Evolutionary conservation across 2,113 vertebrate genomes (phyloP).

Genomic region (Notiomystis cincta): DNA sequence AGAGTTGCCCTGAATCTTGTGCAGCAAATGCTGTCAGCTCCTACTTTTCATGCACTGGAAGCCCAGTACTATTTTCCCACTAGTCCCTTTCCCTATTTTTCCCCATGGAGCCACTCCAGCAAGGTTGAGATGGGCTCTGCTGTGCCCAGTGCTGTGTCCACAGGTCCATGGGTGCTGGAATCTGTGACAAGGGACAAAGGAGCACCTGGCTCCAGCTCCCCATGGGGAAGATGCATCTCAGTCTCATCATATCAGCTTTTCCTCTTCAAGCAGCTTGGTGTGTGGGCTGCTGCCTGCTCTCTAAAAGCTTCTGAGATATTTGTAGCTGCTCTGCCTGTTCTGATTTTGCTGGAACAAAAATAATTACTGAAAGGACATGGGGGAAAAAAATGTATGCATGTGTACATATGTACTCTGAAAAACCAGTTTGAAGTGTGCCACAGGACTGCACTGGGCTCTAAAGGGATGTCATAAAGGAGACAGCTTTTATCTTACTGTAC

Average conservation of each 20-base stretch:
- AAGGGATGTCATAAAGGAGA: not conserved
- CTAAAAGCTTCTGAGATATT: constrained; percentile 60
- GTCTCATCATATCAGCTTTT: constrained; percentile 44
- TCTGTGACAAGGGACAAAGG: not conserved
- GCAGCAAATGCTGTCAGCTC: not conserved
- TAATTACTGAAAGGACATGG: constrained; percentile 6
- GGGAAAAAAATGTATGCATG: not conserved
- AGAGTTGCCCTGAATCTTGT: not conserved
- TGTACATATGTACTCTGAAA: not conserved
- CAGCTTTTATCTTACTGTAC: not conserved
- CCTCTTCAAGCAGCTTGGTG: constrained; percentile 27
- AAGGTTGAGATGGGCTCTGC: not conserved
- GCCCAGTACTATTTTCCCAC: constrained; percentile 18
- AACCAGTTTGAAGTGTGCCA: not conserved
- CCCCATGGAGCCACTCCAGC: not conserved
- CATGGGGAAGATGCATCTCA: constrained; percentile 32
- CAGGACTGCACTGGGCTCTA: not conserved
- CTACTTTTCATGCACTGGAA: not conserved
- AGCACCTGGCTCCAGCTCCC: not conserved
- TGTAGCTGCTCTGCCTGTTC: constrained; percentile 44
- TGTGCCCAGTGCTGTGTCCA: not conserved
- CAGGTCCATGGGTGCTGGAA: not conserved
- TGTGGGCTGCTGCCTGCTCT: constrained; percentile 55
- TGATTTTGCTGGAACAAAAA: constrained; percentile 49
- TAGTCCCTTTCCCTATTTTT: not conserved